Evolutionary conservation across 2,797 vertebrate genomes (phyloP).

Genomic region (Lithobates pipiens): DNA sequence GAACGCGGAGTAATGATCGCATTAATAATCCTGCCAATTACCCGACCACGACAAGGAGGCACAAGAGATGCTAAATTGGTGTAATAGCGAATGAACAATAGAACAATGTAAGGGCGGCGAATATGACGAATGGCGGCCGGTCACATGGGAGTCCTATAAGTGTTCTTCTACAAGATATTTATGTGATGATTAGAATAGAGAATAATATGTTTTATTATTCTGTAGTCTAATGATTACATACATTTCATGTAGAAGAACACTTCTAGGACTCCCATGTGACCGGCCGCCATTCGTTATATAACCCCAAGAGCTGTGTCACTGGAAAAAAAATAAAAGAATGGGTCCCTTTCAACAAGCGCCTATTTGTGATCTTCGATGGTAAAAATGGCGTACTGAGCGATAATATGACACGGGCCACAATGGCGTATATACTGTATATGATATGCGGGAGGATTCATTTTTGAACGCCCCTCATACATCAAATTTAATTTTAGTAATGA

Average conservation of each 20-base stretch:
- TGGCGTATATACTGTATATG: too few species aligned
- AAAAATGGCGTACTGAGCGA: too few species aligned
- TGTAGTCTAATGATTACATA: neutral
- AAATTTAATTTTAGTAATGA: too few species aligned
- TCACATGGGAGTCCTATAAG: neutral
- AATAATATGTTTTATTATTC: too few species aligned
- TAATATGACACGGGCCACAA: too few species aligned
- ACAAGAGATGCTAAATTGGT: neutral
- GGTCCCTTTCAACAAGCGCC: too few species aligned
- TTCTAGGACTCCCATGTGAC: neutral
- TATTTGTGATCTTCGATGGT: too few species aligned
- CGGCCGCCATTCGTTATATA: neutral
- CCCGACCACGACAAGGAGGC: neutral
- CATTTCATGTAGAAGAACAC: neutral
- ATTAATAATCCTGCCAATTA: conserved; percentile 50
- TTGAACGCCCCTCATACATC: too few species aligned
- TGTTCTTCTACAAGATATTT: neutral
- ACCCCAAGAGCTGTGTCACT: too few species aligned
- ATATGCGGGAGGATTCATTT: too few species aligned
- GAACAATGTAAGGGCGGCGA: neutral
- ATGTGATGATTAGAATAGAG: neutral
- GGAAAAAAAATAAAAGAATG: too few species aligned
- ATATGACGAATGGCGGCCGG: conserved; percentile 9
- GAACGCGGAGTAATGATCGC: conserved; percentile 25
- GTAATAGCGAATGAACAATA: conserved; percentile 12